phyloP scores from a whole-genome alignment of 2,113 vertebrate species.

The Aleadryas rufinucha region DNA sequence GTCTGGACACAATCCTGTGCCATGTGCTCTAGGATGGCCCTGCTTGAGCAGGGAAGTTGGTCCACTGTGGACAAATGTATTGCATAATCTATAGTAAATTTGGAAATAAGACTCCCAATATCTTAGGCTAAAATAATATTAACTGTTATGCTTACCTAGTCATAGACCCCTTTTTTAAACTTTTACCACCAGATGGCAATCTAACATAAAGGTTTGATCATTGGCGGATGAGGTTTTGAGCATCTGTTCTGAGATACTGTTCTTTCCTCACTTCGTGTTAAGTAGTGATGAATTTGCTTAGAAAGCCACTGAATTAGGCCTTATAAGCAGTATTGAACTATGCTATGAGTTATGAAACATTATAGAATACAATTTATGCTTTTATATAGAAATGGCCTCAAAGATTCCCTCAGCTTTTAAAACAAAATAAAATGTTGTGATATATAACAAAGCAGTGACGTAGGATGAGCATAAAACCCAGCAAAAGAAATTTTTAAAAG shows the following conservation, averaged over 20 bases:
- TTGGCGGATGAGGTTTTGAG: background rate
- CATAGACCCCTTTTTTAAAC: accelerated
- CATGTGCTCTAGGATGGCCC: background rate
- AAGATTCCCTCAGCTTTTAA: background rate
- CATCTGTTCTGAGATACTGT: background rate
- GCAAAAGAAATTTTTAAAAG: background rate
- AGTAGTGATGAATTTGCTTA: background rate
- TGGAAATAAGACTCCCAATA: background rate
- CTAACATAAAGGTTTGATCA: constrained; percentile 2
- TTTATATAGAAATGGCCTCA: background rate
- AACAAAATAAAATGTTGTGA: background rate
- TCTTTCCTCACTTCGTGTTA: background rate
- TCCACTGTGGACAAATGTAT: background rate
- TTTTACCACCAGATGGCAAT: constrained; percentile 62
- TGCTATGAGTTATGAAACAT: background rate
- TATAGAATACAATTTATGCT: background rate
- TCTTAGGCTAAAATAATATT: background rate
- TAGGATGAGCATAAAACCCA: background rate
- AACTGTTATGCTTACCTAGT: background rate
- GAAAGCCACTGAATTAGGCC: background rate
- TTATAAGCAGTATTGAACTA: background rate
- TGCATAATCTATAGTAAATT: background rate
- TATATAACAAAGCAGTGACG: background rate
- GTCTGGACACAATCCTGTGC: background rate
- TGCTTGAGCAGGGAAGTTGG: background rate